phyloP scores from a whole-genome alignment of 2,113 vertebrate genomes.

The Psettodes erumei region DNA sequence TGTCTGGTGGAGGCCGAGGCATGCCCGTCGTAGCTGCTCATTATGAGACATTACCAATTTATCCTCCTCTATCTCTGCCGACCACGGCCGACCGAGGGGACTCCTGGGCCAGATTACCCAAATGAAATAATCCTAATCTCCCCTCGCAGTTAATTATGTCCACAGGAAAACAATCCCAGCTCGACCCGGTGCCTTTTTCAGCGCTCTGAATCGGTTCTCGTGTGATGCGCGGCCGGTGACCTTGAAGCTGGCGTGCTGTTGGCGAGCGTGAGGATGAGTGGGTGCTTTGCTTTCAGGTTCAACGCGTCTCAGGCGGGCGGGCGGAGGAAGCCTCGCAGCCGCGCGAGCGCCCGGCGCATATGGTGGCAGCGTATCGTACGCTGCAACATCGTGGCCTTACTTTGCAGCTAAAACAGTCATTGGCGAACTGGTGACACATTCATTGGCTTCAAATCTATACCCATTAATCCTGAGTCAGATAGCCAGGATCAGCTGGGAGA shows the following conservation, averaged over 20 bases:
- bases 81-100: slow-evolving; percentile 60
- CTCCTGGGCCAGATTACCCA: slow-evolving; percentile 73
- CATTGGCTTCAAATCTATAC: slow-evolving; percentile 30
- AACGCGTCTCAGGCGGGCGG: background rate
- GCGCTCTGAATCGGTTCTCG: slow-evolving; percentile 22
- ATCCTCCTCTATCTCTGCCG: slow-evolving; percentile 60
- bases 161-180: slow-evolving; percentile 66
- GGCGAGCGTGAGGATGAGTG: background rate
- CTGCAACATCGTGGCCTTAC: slow-evolving; percentile 2
- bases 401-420: slow-evolving; percentile 11
- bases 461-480: slow-evolving; percentile 61
- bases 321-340: background rate
- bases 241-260: slow-evolving; percentile 54
- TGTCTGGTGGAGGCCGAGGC: slow-evolving; percentile 64
- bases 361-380: background rate
- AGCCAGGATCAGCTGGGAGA: slow-evolving; percentile 10
- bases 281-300: background rate
- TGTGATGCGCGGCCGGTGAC: slow-evolving; percentile 51
- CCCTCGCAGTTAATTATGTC: slow-evolving; percentile 70
- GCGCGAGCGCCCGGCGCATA: no score
- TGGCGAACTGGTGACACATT: slow-evolving; percentile 25
- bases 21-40: slow-evolving; percentile 56
- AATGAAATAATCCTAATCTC: slow-evolving; percentile 80
- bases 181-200: slow-evolving; percentile 40
- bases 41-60: slow-evolving; percentile 73